Evolutionary conservation across 35 echinoderm and acorn worm genomes (phyloP).

Genomic region (Acanthaster planci): DNA sequence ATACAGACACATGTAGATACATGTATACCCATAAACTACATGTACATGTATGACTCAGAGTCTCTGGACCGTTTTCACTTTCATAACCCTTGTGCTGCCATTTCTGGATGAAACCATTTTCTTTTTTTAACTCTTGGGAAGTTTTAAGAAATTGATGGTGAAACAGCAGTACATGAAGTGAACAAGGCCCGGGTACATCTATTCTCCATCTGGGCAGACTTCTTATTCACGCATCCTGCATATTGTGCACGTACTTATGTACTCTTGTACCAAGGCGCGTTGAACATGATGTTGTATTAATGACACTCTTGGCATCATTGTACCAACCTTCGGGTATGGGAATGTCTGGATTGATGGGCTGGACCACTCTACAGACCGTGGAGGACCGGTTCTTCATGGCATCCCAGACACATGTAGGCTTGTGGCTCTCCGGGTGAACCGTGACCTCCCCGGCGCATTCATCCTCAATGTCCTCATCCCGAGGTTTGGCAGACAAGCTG

Average conservation of each 20-base stretch:
- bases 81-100: too few relatives aligned
- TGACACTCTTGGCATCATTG: too few relatives aligned
- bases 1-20: too few relatives aligned
- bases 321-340: conserved; percentile 85
- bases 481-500: conserved; percentile 37
- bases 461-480: conserved; percentile 40
- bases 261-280: background rate
- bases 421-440: conserved; percentile 62
- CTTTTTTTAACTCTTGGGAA: too few relatives aligned
- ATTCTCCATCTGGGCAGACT: too few relatives aligned
- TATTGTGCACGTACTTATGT: background rate
- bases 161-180: too few relatives aligned
- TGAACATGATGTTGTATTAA: background rate
- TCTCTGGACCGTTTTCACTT: too few relatives aligned
- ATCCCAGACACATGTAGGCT: conserved; percentile 78
- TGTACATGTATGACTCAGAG: too few relatives aligned
- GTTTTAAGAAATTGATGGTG: too few relatives aligned
- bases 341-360: conserved; percentile 56
- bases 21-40: too few relatives aligned
- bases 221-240: background rate
- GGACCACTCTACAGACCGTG: conserved; percentile 40
- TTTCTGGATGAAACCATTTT: too few relatives aligned
- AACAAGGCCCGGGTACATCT: too few relatives aligned
- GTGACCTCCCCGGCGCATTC: conserved; percentile 52
- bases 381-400: conserved; percentile 60